phyloP scores from a whole-genome alignment of 2,113 vertebrate genomes.

The Leptobrachium ailaonicum region DNA sequence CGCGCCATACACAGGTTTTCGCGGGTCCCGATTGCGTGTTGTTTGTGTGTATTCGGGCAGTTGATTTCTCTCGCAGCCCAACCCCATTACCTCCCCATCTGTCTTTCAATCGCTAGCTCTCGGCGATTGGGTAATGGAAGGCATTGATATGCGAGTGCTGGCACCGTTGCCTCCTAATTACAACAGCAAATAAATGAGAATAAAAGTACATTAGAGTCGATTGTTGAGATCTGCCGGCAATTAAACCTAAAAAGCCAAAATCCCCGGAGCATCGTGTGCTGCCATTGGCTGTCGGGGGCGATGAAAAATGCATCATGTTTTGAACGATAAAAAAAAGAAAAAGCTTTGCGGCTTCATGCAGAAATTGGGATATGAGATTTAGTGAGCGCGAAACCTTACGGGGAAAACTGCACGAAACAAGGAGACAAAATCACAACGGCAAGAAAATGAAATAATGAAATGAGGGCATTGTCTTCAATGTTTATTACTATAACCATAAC shows the following conservation, averaged over 20 bases:
- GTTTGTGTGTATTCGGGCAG: slow-evolving; percentile 7
- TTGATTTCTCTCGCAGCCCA: slow-evolving; percentile 45
- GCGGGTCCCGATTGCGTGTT: slow-evolving; percentile 23
- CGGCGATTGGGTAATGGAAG: slow-evolving; percentile 47
- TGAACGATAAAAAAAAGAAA: not conserved
- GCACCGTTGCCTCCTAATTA: slow-evolving; percentile 45
- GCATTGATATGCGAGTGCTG: slow-evolving; percentile 48
- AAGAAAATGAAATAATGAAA: no score
- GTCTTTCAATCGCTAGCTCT: slow-evolving; percentile 28
- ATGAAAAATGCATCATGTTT: slow-evolving; percentile 45
- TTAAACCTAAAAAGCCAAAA: slow-evolving; percentile 40
- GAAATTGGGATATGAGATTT: no score
- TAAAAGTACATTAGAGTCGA: slow-evolving; percentile 48
- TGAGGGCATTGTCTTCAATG: no score
- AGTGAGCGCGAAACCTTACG: no score
- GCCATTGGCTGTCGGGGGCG: slow-evolving; percentile 24
- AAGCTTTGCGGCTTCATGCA: not conserved
- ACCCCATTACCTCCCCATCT: slow-evolving; percentile 47
- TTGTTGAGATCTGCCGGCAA: slow-evolving; percentile 47
- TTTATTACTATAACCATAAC: no score
- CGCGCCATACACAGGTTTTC: not conserved
- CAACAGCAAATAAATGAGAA: slow-evolving; percentile 49
- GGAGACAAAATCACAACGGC: no score
- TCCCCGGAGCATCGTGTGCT: slow-evolving; percentile 7
- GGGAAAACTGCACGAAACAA: no score